Evolutionary conservation across 2,797 vertebrate species (phyloP).

Genomic region (Phoxinus dragarum): DNA sequence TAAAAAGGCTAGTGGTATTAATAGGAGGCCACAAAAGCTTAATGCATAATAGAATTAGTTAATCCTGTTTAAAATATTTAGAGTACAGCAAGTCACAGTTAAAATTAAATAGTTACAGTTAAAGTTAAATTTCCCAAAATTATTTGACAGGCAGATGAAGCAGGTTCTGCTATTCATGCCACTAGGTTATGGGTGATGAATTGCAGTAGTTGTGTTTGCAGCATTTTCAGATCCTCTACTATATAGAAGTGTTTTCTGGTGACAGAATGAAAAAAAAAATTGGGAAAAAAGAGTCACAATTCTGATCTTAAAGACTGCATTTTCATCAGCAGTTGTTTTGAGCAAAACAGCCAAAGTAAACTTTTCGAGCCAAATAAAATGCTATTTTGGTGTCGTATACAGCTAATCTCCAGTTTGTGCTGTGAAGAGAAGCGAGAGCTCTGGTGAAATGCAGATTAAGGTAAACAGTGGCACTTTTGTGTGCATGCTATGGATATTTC

Average conservation of each 20-base stretch:
- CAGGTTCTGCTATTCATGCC: neutral
- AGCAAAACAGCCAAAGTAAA: slow-evolving; percentile 26
- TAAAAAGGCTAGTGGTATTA: neutral
- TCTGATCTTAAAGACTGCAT: neutral
- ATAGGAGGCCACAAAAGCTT: neutral
- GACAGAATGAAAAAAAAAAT: neutral
- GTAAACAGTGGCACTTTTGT: slow-evolving; percentile 47
- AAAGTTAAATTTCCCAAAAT: too few relatives aligned
- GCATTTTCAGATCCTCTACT: neutral
- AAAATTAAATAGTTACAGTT: too few relatives aligned
- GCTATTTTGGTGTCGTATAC: slow-evolving; percentile 62
- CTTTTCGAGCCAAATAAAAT: slow-evolving; percentile 56
- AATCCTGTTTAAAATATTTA: slow-evolving; percentile 1
- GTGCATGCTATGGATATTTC: slow-evolving; percentile 50
- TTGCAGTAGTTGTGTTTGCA: neutral
- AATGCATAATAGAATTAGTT: slow-evolving; percentile 2
- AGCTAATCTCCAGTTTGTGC: slow-evolving; percentile 48
- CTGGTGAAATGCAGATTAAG: slow-evolving; percentile 63
- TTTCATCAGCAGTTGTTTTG: slow-evolving; percentile 3
- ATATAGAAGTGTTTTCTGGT: neutral
- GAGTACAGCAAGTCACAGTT: neutral
- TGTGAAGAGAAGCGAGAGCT: slow-evolving; percentile 45
- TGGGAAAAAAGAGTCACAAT: too few relatives aligned
- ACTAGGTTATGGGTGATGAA: neutral
- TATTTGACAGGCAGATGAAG: neutral